Evolutionary conservation across 2,888 invertebrate species (phyloP).

Genomic region (Drosophila demipolita): DNA sequence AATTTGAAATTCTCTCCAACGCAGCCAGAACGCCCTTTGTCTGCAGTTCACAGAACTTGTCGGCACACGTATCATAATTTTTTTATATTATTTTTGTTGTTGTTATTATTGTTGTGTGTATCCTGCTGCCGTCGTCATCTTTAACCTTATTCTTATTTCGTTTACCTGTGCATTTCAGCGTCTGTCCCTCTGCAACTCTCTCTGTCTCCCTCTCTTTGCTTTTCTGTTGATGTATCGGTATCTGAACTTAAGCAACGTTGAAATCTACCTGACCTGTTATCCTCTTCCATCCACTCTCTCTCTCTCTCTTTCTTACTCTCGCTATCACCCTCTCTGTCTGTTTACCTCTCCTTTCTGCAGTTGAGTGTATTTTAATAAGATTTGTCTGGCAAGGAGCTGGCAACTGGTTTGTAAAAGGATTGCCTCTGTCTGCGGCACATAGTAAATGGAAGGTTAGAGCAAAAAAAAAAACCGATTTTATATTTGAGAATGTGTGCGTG

Average conservation of each 20-base stretch:
- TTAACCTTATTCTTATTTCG: constrained; percentile 42
- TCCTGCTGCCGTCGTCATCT: constrained; percentile 66
- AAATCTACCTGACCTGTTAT: constrained; percentile 63
- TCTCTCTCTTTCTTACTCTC: neutral
- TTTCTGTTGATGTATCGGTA: constrained; percentile 27
- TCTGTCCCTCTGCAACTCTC: constrained; percentile 30
- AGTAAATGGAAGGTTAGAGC: neutral
- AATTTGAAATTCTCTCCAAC: constrained; percentile 50
- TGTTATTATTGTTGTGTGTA: constrained; percentile 46
- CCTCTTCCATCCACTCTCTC: constrained; percentile 8
- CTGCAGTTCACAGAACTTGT: constrained; percentile 16
- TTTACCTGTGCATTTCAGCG: constrained; percentile 67
- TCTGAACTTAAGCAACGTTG: constrained; percentile 43
- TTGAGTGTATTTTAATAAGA: constrained; percentile 70
- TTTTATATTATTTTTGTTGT: neutral
- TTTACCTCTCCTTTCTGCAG: constrained; percentile 8
- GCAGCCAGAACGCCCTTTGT: constrained; percentile 30
- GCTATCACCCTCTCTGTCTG: neutral
- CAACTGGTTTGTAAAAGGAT: constrained; percentile 60
- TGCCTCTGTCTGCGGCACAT: constrained; percentile 23
- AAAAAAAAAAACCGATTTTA: constrained; percentile 23
- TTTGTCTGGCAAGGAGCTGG: constrained; percentile 61
- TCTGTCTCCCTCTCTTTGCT: neutral
- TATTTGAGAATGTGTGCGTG: constrained; percentile 4
- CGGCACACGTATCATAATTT: constrained; percentile 7